Base-by-base conservation (phyloP, 2,888 invertebrate genomes). In the Nomada ruficornis region DNA sequence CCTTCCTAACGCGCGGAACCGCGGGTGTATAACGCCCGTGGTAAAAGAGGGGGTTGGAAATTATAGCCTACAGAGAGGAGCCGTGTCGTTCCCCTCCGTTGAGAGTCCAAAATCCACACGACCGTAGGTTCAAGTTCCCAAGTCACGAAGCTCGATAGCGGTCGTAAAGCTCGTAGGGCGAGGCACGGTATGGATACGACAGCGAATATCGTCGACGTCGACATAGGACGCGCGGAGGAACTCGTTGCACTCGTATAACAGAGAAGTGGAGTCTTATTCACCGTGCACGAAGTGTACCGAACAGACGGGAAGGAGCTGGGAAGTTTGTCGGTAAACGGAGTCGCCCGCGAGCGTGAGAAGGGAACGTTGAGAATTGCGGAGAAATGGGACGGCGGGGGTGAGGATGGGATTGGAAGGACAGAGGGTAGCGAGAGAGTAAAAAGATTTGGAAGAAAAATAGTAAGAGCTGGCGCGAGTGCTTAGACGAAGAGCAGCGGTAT, bases 81-180 rank as follows among this genome's bases (percentile, higher is more conserved):
- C 20, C 62, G 29, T 69, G 75, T 82, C 84, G 75, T 80, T 86
- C 75, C 70, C 73, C 79, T 86, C 75, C 70, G 70, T 23, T 71
- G 77, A 54, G 69, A 84, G 80, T 67, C 87, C 57, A 87, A 87
- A 87, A 87, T 87, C 87, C 68, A 80, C 86, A 79, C 52, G 80
- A 76, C 69, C 77, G 36, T 72, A 57, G 74, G 74, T 80, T 86
- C 77, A 70, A 71, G 77, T 85, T 86, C 87, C 79, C 78, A 74
- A 7, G 85, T 87, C 85, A 87, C 87, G 87, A 84, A 87, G 86
- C 84, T 80, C 86, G 86, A 87, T 84, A 82, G 80, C 76, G 81
- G 74, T 69, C 87, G 83, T 85, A 86, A 87, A 87, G 82, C 82
- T 82, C 81, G 59, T 62, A 67, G 65, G 74, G 72, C 77, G 63